Evolutionary conservation across 2,797 vertebrate genomes (phyloP).

Genomic region (Hoplostethus mediterraneus): DNA sequence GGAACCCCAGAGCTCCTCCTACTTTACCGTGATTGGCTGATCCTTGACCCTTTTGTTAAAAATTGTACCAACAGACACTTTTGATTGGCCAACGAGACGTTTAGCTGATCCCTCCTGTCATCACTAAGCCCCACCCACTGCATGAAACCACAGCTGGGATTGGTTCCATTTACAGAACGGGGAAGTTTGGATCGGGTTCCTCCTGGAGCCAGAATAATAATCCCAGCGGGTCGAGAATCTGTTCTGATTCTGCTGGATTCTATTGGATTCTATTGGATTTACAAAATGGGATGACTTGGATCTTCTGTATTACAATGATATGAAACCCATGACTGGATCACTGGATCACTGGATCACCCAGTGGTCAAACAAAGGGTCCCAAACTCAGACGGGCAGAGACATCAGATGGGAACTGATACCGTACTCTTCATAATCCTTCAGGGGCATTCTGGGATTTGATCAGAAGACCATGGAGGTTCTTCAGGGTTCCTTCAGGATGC

Average conservation of each 20-base stretch:
- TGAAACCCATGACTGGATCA: too few species aligned
- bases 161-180: neutral
- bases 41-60: neutral
- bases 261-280: neutral
- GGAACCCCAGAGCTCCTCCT: slow-evolving; percentile 18
- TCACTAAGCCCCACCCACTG: slow-evolving; percentile 5
- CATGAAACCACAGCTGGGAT: neutral
- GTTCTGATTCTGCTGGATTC: neutral
- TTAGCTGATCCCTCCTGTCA: neutral
- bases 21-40: neutral
- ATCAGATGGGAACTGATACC: too few species aligned
- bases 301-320: too few species aligned
- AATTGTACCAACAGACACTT: neutral
- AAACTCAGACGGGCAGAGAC: neutral
- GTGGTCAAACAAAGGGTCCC: neutral
- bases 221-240: too few species aligned
- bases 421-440: accelerated
- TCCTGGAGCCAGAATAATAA: too few species aligned
- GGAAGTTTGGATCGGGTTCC: too few species aligned
- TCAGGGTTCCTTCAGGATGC: neutral
- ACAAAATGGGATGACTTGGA: too few species aligned
- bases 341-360: too few species aligned
- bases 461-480: neutral
- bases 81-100: neutral
- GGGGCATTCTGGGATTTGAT: slow-evolving; percentile 26